Evolutionary conservation across 2,797 vertebrate genomes (phyloP).

Genomic region (Aeoliscus strigatus): DNA sequence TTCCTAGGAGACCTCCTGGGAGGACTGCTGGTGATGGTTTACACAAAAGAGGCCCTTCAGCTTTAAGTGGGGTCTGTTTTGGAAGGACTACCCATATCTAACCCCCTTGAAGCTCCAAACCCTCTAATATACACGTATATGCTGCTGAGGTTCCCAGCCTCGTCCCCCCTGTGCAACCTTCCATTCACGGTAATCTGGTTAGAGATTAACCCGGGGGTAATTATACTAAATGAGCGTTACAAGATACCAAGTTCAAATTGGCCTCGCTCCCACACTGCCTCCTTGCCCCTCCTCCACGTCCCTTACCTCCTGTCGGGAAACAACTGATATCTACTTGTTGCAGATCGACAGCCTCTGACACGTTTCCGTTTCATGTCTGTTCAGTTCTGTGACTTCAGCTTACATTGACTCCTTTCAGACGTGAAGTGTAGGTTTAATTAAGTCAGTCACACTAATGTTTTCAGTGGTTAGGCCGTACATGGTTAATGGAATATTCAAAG

Average conservation of each 20-base stretch:
- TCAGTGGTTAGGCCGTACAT: too few relatives aligned
- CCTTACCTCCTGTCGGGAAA: too few relatives aligned
- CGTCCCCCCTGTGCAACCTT: slow-evolving; percentile 20
- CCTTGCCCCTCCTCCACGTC: slow-evolving; percentile 5
- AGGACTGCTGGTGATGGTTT: slow-evolving; percentile 49
- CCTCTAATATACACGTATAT: slow-evolving; percentile 23
- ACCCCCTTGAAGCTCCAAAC: slow-evolving; percentile 30
- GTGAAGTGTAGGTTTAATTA: too few relatives aligned
- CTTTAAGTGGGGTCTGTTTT: slow-evolving; percentile 61
- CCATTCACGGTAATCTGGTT: slow-evolving; percentile 55
- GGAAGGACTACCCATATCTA: slow-evolving; percentile 31
- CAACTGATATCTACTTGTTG: too few relatives aligned
- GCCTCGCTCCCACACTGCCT: slow-evolving; percentile 7
- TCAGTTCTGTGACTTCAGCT: too few relatives aligned
- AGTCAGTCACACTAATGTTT: too few relatives aligned
- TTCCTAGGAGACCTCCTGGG: slow-evolving; percentile 66
- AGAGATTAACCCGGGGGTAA: slow-evolving; percentile 68
- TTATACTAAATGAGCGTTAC: slow-evolving; percentile 63
- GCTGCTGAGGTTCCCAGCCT: slow-evolving; percentile 9
- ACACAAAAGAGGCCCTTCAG: slow-evolving; percentile 71
- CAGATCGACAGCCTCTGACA: too few relatives aligned
- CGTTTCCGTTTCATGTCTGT: too few relatives aligned
- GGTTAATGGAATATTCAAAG: too few relatives aligned
- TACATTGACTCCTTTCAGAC: too few relatives aligned
- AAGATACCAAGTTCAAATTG: slow-evolving; percentile 44